Conservation (phyloP, 23 tunicate species). For the Trididemnum nubilum region DNA sequence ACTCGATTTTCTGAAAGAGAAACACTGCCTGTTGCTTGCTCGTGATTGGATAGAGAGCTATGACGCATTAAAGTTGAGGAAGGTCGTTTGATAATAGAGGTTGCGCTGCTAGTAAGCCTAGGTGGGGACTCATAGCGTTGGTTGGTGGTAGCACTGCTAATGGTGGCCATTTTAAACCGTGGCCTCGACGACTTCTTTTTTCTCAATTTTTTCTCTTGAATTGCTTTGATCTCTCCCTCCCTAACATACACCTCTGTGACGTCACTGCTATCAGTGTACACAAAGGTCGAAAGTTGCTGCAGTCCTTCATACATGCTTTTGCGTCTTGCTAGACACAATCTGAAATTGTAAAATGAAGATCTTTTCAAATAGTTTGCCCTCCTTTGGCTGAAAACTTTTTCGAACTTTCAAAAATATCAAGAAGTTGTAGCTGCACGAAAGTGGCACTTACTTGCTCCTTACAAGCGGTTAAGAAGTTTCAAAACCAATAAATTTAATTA, state of each 20-base stretch:
- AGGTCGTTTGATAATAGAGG: constrained; percentile 43
- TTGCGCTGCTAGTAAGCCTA: constrained; percentile 31
- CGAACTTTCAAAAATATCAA: too few species aligned
- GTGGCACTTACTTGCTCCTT: too few species aligned
- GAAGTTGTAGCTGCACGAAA: too few species aligned
- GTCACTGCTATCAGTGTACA: constrained; percentile 65
- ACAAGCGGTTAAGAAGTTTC: too few species aligned
- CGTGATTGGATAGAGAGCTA: not conserved
- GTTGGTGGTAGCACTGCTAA: not conserved
- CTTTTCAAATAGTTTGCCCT: too few species aligned
- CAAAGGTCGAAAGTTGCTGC: constrained; percentile 51
- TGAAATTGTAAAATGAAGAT: too few species aligned
- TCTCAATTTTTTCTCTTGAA: not conserved
- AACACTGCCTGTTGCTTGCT: not conserved
- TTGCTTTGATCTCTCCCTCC: not conserved
- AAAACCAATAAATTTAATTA: too few species aligned
- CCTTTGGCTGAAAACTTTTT: too few species aligned
- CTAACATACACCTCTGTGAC: constrained; percentile 62
- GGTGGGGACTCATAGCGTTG: not conserved
- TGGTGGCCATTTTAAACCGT: constrained; percentile 16
- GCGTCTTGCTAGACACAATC: too few species aligned
- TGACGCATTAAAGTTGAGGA: constrained; percentile 39
- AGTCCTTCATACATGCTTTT: constrained; percentile 70
- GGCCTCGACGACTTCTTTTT: not conserved
- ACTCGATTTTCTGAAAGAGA: not conserved